These are phyloP conservation scores for Spilosoma lubricipeda DNA, from an alignment of 2,888 invertebrate genomes.

Conservation along the genomic window DNA sequence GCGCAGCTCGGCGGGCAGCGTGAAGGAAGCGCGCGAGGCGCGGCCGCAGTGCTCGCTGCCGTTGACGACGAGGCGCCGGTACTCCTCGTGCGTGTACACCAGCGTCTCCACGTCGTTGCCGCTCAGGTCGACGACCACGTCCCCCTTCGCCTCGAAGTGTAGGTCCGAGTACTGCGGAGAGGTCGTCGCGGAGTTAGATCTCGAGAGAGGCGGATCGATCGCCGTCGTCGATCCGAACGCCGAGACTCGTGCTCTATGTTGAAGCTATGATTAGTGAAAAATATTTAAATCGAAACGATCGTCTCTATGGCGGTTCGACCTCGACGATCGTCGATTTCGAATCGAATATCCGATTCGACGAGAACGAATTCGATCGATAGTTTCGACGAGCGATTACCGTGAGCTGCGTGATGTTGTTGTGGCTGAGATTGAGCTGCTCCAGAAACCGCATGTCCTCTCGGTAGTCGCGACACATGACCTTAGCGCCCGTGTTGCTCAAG, in stretches of 20 bases:
- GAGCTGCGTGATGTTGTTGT: constrained; percentile 28
- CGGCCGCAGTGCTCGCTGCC: not conserved
- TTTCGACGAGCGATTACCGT: constrained; percentile 23
- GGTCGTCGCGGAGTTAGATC: not conserved
- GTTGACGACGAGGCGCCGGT: not conserved
- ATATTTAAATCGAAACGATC: too few species aligned
- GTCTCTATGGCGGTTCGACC: too few species aligned
- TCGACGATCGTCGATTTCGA: too few species aligned
- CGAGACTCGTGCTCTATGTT: not conserved
- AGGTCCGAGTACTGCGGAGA: constrained; percentile 36
- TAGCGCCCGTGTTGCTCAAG: constrained; percentile 26
- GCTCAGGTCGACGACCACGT: constrained; percentile 16
- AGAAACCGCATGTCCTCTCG: constrained; percentile 28
- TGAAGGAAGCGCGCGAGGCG: not conserved
- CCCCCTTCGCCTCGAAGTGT: constrained; percentile 20
- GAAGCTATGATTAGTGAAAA: too few species aligned
- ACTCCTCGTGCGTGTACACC: constrained; percentile 23
- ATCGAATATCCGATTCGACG: too few species aligned
- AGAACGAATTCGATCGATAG: too few species aligned
- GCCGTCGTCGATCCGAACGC: not conserved
- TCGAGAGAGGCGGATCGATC: not conserved
- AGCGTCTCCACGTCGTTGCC: constrained; percentile 25
- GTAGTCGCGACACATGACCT: constrained; percentile 39
- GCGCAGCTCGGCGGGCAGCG: constrained; percentile 8
- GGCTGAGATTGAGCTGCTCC: constrained; percentile 24